Evolutionary conservation across 1,140 invertebrate species (phyloP), one percentile per base, ranked within the genome.

Genomic region (Monomorium pharaonis): DNA sequence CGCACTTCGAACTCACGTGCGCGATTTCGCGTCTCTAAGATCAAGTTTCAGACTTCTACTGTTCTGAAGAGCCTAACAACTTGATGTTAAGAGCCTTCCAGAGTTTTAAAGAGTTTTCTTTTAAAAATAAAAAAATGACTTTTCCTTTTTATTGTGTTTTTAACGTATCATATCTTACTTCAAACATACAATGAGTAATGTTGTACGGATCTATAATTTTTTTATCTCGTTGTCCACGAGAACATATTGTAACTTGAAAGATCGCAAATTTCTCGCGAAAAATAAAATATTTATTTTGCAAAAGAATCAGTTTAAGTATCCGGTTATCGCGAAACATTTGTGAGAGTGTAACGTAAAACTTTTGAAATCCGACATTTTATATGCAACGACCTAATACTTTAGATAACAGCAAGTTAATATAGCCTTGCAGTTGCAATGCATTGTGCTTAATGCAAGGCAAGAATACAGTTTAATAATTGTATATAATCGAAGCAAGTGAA

Each of bases 311-410:
- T 18, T 60, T n/a, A 33, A 9, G 21, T n/a, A 60, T 16, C 18
- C 42, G n/a, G 33, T 56, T 58, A 76, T 76, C 74, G 51, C 21
- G 16, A 60, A 24, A 76, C 33, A 42, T 44, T 60, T 58, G n/a
- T 12, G 30, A 16, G 49, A 56, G n/a, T 37, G 21, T 58, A 37
- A 0, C 33, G 16, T 12, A 58, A 63, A 62, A 62, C 37, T 62
- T 60, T 63, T 9, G 6, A 27, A 76, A 27, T 21, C 18, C 30
- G 16, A 44, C 37, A 30, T 63, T 63, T 77, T 16, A 44, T 30
- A 44, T 44, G 42, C 58, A 63, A 63, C 21, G 56, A 63, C 24
- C 21, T 24, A 76, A 60, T 76, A 60, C 30, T 75, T 75, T 56
- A 75, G 49, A 76, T 76, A 76, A 60, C 16, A 60, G 54, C 37